Percentiles rank a stretch among this genome's conserved stretches.
These are phyloP conservation scores for Heterodera schachtii DNA, from an alignment of 1,140 invertebrate species.

Conservation along the genomic window DNA sequence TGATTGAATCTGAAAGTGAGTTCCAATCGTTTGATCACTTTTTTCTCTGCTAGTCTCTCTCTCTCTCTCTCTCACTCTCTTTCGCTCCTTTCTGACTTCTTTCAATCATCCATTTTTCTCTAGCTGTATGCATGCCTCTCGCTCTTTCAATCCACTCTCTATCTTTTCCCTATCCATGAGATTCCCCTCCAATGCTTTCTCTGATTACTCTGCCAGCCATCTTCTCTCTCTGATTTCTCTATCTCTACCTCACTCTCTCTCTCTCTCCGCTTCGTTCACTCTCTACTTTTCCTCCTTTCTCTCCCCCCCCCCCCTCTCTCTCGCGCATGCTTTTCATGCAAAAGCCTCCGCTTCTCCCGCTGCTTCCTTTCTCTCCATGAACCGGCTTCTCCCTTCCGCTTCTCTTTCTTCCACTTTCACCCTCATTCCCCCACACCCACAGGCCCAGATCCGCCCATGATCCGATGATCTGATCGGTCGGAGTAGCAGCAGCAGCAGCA, in stretches of 20 bases:
- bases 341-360: neutral
- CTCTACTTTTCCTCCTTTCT: no score
- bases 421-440: neutral
- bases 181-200: neutral
- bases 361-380: neutral
- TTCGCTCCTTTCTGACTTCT: no score
- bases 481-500: neutral
- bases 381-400: neutral
- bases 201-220: neutral
- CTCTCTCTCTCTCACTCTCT: no score
- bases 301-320: neutral
- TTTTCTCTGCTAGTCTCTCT: no score
- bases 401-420: neutral
- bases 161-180: neutral
- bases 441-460: neutral
- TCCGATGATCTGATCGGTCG: conserved; percentile 3
- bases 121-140: neutral
- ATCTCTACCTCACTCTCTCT: neutral
- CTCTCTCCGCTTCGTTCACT: neutral
- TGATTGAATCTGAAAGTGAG: no score
- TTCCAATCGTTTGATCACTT: no score
- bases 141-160: neutral
- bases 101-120: no score
- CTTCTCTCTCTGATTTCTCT: neutral
- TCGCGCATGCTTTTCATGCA: neutral